These are phyloP conservation scores for Neosilurus mollespiculum DNA, from an alignment of 2,797 vertebrate species.

Conservation along the genomic window DNA sequence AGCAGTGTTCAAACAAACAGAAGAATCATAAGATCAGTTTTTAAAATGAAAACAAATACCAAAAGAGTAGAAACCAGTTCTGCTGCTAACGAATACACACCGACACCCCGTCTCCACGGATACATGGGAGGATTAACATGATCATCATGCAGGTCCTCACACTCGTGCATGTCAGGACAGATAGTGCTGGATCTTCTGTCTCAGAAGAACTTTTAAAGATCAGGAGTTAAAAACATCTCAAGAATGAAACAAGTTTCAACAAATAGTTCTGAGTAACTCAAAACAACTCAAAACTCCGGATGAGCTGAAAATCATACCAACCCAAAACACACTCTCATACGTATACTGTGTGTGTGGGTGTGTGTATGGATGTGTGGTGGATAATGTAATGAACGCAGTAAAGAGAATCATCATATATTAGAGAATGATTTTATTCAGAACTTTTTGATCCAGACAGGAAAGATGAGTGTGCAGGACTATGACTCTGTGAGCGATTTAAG, in stretches of 20 bases:
- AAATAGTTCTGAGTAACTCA: background rate
- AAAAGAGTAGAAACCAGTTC: background rate
- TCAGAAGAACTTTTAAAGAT: background rate
- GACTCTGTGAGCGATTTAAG: background rate
- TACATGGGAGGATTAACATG: background rate
- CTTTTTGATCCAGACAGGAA: too few relatives aligned
- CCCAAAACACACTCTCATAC: background rate
- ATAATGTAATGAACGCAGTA: too few relatives aligned
- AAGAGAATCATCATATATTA: too few relatives aligned
- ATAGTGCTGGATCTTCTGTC: background rate
- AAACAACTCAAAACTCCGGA: background rate
- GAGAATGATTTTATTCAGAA: too few relatives aligned
- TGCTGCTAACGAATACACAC: background rate
- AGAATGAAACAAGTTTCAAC: background rate
- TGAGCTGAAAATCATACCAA: background rate
- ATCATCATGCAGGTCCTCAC: background rate
- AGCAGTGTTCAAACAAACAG: background rate
- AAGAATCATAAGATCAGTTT: background rate
- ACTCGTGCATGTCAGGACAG: background rate
- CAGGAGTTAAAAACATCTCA: background rate
- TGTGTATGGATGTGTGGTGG: too few relatives aligned
- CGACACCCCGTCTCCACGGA: background rate
- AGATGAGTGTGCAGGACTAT: background rate
- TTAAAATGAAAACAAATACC: background rate
- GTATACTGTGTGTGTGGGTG: background rate